Conservation (phyloP, 2,888 invertebrate genomes). For the Miltochrista miniata region DNA sequence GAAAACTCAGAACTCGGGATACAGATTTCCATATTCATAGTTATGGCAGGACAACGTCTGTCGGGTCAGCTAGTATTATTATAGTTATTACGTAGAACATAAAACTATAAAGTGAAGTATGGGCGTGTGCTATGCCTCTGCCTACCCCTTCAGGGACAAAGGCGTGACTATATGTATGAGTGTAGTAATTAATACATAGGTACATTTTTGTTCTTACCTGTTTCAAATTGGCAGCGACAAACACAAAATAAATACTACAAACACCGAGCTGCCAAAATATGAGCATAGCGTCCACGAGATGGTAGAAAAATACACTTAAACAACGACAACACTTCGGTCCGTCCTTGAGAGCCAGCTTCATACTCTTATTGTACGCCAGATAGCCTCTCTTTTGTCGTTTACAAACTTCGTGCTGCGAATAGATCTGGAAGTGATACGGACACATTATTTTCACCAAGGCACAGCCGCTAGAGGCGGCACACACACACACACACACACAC, state of each 20-base stretch:
- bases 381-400: slow-evolving; percentile 79
- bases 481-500: background rate
- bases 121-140: no score
- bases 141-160: no score
- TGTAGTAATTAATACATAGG: no score
- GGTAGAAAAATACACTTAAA: slow-evolving; percentile 73
- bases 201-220: slow-evolving; percentile 58
- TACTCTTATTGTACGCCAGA: slow-evolving; percentile 90
- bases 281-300: slow-evolving; percentile 84
- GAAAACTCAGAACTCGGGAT: no score
- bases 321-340: slow-evolving; percentile 84
- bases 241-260: slow-evolving; percentile 93
- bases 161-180: no score
- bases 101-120: no score
- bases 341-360: slow-evolving; percentile 86
- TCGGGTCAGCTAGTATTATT: no score
- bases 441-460: no score
- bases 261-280: slow-evolving; percentile 93
- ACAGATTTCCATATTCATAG: no score
- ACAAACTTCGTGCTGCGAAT: slow-evolving; percentile 82
- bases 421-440: slow-evolving; percentile 60
- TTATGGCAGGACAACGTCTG: no score
- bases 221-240: slow-evolving; percentile 88
- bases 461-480: no score
- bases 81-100: no score